Conservation (phyloP, 2,888 invertebrate genomes). For the Cephus rjabovi region DNA sequence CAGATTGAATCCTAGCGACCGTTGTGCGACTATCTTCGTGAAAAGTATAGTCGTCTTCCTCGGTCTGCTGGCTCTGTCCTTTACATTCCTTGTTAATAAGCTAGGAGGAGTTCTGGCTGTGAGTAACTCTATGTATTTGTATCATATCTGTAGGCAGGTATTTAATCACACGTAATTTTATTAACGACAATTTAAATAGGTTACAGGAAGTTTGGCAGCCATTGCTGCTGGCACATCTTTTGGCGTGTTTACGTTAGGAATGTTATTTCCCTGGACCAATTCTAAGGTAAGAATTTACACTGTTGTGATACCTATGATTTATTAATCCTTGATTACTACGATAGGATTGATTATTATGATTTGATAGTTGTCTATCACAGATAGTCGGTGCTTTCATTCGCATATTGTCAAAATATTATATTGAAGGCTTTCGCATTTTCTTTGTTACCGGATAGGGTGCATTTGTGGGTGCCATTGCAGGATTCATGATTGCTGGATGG, state of each 20-base stretch:
- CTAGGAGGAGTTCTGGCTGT: slow-evolving; percentile 85
- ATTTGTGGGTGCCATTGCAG: slow-evolving; percentile 71
- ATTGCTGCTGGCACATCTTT: slow-evolving; percentile 87
- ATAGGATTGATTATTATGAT: neutral
- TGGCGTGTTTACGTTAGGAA: slow-evolving; percentile 85
- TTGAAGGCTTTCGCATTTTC: slow-evolving; percentile 23
- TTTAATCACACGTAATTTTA: neutral
- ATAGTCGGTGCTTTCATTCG: neutral
- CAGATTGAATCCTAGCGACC: slow-evolving; percentile 72
- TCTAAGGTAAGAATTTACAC: slow-evolving; percentile 71
- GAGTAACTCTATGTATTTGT: slow-evolving; percentile 42
- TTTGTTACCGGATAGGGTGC: slow-evolving; percentile 54
- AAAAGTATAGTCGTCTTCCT: slow-evolving; percentile 74
- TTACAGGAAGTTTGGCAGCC: slow-evolving; percentile 82
- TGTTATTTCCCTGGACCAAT: slow-evolving; percentile 85
- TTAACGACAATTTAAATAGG: slow-evolving; percentile 53
- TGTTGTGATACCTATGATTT: neutral
- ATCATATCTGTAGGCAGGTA: neutral
- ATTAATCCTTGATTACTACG: neutral
- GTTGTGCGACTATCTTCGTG: slow-evolving; percentile 74
- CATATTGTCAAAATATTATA: neutral
- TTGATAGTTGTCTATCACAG: neutral
- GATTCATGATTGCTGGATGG: slow-evolving; percentile 73
- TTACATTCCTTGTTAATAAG: slow-evolving; percentile 78
- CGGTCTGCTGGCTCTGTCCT: slow-evolving; percentile 74